A percentile compares a stretch with the other conserved stretches of the same genome.
These are phyloP conservation scores for Archocentrus centrarchus DNA, from an alignment of 2,113 vertebrate species.

Conservation along the genomic window DNA sequence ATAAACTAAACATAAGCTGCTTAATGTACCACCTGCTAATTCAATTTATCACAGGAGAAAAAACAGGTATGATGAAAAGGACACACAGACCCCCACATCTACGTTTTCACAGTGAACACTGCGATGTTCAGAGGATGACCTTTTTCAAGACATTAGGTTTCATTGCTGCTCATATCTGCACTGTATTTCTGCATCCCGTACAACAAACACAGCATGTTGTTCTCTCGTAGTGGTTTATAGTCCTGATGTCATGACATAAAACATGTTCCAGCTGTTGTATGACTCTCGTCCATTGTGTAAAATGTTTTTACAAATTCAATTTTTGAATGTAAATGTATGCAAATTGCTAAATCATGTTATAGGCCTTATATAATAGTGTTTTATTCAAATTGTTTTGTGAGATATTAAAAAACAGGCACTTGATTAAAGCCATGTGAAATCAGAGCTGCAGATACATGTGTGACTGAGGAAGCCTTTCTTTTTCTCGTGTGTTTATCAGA, in stretches of 20 bases:
- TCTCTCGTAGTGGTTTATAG: not conserved
- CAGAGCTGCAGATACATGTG: not conserved
- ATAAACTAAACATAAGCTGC: conserved; percentile 68
- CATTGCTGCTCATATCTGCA: not conserved
- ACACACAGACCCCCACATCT: conserved; percentile 38
- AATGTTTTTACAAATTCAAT: too few species aligned
- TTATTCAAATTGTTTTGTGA: too few species aligned
- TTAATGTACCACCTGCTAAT: conserved; percentile 73
- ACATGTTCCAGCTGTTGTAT: not conserved
- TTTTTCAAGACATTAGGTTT: conserved; percentile 54
- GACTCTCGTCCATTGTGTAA: not conserved
- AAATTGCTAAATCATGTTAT: too few species aligned
- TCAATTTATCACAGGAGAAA: conserved; percentile 62
- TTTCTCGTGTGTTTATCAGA: too few species aligned
- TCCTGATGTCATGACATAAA: not conserved
- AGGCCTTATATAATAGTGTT: too few species aligned
- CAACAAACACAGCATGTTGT: not conserved
- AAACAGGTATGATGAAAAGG: conserved; percentile 36
- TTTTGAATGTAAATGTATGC: not conserved
- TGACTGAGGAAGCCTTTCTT: not conserved
- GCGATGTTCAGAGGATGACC: conserved; percentile 47
- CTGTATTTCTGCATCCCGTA: not conserved
- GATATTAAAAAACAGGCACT: too few species aligned
- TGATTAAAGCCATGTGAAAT: not conserved
- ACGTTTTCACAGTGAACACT: conserved; percentile 21